phyloP scores from a whole-genome alignment of 2,888 invertebrate genomes.

The Agrochola lota region DNA sequence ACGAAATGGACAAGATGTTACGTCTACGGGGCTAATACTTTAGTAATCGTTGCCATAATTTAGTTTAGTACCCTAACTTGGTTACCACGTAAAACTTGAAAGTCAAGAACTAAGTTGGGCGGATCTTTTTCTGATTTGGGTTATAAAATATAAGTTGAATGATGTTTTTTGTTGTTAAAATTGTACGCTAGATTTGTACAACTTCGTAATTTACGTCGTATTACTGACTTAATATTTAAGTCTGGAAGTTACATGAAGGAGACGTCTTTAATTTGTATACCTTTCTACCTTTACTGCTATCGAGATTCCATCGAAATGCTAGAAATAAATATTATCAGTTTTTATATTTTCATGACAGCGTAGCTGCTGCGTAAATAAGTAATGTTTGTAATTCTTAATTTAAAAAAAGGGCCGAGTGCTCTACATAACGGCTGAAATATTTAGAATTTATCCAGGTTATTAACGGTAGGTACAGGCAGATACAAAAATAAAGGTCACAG shows the following conservation, averaged over 20 bases:
- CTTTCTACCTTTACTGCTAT: background rate
- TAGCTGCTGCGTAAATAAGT: background rate
- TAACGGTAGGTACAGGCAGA: background rate
- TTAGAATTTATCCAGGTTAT: too few relatives aligned
- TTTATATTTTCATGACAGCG: background rate
- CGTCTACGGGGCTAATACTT: conserved; percentile 2
- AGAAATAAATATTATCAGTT: background rate
- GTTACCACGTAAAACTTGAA: background rate
- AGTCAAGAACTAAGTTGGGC: background rate
- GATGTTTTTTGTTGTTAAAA: background rate
- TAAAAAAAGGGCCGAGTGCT: too few relatives aligned
- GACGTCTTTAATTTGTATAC: background rate
- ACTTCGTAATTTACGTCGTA: background rate
- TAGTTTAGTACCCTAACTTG: conserved; percentile 9
- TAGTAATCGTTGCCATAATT: conserved; percentile 7
- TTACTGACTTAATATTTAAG: too few relatives aligned
- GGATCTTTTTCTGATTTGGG: background rate
- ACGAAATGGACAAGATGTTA: conserved; percentile 4
- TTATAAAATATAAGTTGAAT: background rate
- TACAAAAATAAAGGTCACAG: background rate
- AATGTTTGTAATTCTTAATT: background rate
- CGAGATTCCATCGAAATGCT: background rate
- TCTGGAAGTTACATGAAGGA: background rate
- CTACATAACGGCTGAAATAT: too few relatives aligned
- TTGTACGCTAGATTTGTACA: background rate